Evolutionary conservation across 2,113 vertebrate genomes (phyloP), one percentile per base, ranked within the genome.

Genomic region (Vidua chalybeata): DNA sequence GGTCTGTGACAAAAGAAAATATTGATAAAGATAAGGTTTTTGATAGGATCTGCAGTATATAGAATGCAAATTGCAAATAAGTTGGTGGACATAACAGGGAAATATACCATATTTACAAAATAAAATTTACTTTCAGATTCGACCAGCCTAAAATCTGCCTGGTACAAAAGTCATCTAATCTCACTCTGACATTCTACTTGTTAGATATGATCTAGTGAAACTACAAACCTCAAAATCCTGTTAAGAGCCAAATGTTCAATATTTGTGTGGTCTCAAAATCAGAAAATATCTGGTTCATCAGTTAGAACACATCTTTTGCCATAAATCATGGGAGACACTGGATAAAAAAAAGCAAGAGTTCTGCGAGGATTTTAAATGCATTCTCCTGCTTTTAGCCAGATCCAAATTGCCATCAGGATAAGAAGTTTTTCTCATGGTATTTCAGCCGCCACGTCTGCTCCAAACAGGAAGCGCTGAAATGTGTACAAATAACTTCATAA

Each of bases 351-450:
- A 35, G 1, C 41, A 64, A 19, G 33, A 66, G 31, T 24, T 95
- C 52, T 61, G 39, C 63, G 52, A 93, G 66, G 62, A 58, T 90
- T 90, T 95, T 75, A 81, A 96, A 48, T 39, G 22, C 90, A 75
- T 89, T 69, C 28, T 69, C 35, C n/a, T 92, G 56, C 37, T 87
- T 89, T 78, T 41, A 93, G 43, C 45, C 66, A 75, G 69, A 93
- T 72, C 73, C 88, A 92, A 97, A 94, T 62, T 94, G 59, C 73
- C 66, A 75, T 94, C 69, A 95, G 82, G 79, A 95, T 64, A 88
- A 93, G 85, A 92, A 91, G 41, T 93, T 95, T 96, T 97, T 97
- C 96, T 95, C 94, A 96, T 96, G 92, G 61, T 93, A 93, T 94
- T 95, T 96, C 90, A 76, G 83, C 93, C 43, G 2, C 89, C 88